Conservation (phyloP, 2,797 vertebrate genomes). For the Enteromius radiatus region DNA sequence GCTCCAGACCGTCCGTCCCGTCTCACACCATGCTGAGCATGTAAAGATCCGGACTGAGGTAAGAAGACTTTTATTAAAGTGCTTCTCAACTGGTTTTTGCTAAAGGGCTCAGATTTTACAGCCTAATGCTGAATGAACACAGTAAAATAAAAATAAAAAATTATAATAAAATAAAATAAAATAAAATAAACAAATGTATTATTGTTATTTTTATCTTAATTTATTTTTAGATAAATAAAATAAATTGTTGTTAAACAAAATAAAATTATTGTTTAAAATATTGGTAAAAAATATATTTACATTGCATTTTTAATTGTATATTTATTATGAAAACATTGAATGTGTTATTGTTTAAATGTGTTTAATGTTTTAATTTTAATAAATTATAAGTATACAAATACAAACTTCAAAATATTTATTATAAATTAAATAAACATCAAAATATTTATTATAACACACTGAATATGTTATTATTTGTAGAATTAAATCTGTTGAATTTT, state of each 20-base stretch:
- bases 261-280: background rate
- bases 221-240: background rate
- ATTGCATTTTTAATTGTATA: background rate
- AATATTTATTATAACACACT: background rate
- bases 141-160: background rate
- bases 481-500: too few relatives aligned
- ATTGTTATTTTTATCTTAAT: too few relatives aligned
- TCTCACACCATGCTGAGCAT: background rate
- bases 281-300: background rate
- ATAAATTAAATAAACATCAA: background rate
- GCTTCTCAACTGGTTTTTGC: slow-evolving; percentile 9
- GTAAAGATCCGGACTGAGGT: slow-evolving; percentile 31
- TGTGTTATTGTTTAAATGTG: background rate
- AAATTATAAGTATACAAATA: background rate
- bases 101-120: background rate
- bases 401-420: background rate
- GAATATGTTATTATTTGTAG: background rate
- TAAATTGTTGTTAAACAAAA: background rate
- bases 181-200: too few relatives aligned
- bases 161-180: too few relatives aligned
- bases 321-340: background rate
- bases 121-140: background rate
- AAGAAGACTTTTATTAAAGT: background rate
- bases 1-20: background rate
- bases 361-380: background rate